Percentiles rank a stretch among this genome's conserved stretches.
Conservation (phyloP, 2,113 vertebrate genomes). For the Miniopterus natalensis region DNA sequence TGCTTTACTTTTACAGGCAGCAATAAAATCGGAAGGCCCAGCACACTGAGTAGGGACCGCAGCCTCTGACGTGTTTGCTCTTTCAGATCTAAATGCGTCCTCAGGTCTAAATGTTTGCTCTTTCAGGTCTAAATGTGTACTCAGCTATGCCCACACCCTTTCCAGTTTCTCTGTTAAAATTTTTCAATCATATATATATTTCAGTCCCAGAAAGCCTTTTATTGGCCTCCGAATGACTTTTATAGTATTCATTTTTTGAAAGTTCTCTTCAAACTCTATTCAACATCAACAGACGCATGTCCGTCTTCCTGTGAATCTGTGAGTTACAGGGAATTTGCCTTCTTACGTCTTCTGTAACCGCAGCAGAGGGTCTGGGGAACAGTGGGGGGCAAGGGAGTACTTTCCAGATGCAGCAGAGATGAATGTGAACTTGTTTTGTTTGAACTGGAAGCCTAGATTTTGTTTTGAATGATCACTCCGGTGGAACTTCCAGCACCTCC, state of each 20-base stretch:
- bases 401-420: no score
- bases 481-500: no score
- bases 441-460: no score
- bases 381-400: no score
- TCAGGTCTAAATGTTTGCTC: not conserved
- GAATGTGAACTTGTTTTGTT: no score
- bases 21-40: not conserved
- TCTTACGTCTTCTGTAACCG: not conserved
- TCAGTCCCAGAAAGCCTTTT: not conserved
- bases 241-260: not conserved
- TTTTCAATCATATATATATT: not conserved
- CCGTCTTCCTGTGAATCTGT: not conserved
- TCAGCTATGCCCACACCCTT: not conserved
- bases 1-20: not conserved
- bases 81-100: not conserved
- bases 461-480: no score
- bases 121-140: not conserved
- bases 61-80: not conserved
- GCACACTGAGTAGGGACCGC: not conserved
- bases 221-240: not conserved
- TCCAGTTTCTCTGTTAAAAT: not conserved
- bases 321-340: not conserved
- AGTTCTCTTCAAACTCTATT: not conserved
- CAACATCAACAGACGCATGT: fast-evolving
- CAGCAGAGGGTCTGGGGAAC: not conserved